These are phyloP conservation scores for Psittacula echo DNA, from an alignment of 2,797 vertebrate species.

Conservation along the genomic window DNA sequence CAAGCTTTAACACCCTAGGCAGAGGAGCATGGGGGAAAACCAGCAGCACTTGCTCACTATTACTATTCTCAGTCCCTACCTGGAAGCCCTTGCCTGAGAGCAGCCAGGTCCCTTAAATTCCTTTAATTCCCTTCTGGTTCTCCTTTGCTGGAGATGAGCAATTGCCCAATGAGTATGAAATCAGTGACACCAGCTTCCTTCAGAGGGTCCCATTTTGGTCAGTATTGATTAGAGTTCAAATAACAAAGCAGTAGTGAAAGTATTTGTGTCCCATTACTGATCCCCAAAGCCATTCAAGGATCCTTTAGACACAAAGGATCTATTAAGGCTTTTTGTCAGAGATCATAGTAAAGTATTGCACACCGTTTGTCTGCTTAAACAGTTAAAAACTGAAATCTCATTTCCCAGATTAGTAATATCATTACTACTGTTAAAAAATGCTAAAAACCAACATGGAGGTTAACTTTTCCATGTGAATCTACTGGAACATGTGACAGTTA, in stretches of 20 bases:
- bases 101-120: constrained; percentile 20
- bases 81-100: background rate
- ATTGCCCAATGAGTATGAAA: background rate
- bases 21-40: background rate
- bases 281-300: constrained; percentile 36
- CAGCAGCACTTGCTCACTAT: background rate
- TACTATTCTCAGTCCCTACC: background rate
- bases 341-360: constrained; percentile 54
- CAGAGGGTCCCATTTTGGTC: background rate
- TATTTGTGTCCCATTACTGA: background rate
- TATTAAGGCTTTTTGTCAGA: constrained; percentile 43
- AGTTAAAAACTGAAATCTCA: constrained; percentile 22
- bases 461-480: background rate
- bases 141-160: background rate
- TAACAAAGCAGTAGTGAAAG: constrained; percentile 27
- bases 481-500: background rate
- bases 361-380: constrained; percentile 14
- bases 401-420: constrained; percentile 18
- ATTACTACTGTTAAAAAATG: constrained; percentile 5
- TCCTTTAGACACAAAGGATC: constrained; percentile 31
- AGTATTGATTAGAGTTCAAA: background rate
- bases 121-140: constrained; percentile 1
- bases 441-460: constrained; percentile 44
- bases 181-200: background rate
- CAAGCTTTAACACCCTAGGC: background rate